phyloP scores from a whole-genome alignment of 1,140 invertebrate species.

The Riptortus pedestris region DNA sequence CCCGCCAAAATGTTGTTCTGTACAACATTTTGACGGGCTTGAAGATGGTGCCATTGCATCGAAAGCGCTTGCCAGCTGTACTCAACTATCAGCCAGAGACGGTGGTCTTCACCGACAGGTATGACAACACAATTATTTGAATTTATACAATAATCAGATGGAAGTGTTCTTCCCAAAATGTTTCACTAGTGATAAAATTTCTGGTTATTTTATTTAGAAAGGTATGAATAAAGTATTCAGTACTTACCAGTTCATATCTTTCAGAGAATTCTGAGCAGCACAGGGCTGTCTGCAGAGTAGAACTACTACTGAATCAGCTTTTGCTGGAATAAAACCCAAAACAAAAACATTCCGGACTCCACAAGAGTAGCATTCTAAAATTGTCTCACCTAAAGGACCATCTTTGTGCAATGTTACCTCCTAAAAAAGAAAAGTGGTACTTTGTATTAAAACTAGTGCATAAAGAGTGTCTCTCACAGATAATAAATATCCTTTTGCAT shows the following conservation, averaged over 20 bases:
- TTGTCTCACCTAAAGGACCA: slow-evolving; percentile 92
- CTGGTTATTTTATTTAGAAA: too few relatives aligned
- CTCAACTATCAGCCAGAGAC: too few relatives aligned
- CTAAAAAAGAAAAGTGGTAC: slow-evolving; percentile 35
- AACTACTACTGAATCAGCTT: slow-evolving; percentile 98
- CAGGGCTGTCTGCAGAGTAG: slow-evolving; percentile 94
- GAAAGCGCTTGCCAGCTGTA: too few relatives aligned
- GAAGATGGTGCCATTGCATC: too few relatives aligned
- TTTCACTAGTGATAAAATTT: too few relatives aligned
- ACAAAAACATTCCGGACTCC: slow-evolving; percentile 96
- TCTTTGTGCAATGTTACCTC: slow-evolving; percentile 96
- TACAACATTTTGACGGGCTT: too few relatives aligned
- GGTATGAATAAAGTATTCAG: background rate
- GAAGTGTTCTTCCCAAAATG: too few relatives aligned
- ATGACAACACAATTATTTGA: too few relatives aligned
- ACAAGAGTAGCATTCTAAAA: slow-evolving; percentile 97
- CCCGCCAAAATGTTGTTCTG: too few relatives aligned
- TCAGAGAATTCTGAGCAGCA: slow-evolving; percentile 87
- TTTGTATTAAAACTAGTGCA: background rate
- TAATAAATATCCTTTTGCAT: background rate
- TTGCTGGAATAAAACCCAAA: slow-evolving; percentile 96
- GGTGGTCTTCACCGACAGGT: too few relatives aligned
- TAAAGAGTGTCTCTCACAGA: background rate
- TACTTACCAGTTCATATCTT: slow-evolving; percentile 91
- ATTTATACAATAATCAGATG: too few relatives aligned